These are phyloP conservation scores for Onthophagus sagittarius DNA, from an alignment of 2,888 invertebrate species.

Conservation along the genomic window DNA sequence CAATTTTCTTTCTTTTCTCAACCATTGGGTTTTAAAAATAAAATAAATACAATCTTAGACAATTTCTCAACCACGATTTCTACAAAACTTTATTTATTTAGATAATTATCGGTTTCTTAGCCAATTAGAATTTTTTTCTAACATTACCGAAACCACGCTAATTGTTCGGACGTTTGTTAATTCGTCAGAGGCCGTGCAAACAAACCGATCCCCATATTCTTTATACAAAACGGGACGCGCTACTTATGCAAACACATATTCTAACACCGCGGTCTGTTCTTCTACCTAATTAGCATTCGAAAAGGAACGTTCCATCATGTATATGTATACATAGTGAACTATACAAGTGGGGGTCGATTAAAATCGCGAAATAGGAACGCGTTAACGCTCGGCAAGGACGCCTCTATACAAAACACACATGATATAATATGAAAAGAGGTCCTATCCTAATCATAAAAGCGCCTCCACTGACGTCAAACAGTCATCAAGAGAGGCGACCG, in stretches of 20 bases:
- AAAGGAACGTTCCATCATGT: neutral
- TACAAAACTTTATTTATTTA: neutral
- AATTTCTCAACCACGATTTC: neutral
- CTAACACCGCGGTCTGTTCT: neutral
- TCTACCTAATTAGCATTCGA: constrained; percentile 3
- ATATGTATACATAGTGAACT: constrained; percentile 8
- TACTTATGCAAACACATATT: neutral
- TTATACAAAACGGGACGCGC: constrained; percentile 1
- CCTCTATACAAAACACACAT: constrained; percentile 35
- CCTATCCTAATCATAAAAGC: constrained; percentile 36
- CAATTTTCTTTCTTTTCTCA: neutral
- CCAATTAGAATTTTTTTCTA: constrained; percentile 2
- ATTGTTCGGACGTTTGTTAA: constrained; percentile 1
- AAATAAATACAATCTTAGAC: neutral
- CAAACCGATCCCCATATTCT: neutral
- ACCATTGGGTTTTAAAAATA: neutral
- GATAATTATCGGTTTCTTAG: neutral
- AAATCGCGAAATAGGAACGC: constrained; percentile 29
- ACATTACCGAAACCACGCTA: constrained; percentile 8
- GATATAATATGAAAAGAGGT: neutral
- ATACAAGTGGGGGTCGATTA: constrained; percentile 8
- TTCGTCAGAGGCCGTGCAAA: neutral
- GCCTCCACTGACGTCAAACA: constrained; percentile 35
- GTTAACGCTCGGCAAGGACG: constrained; percentile 41
- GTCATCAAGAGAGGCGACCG: constrained; percentile 27